Percentiles rank a stretch among this genome's conserved stretches.
phyloP scores from a whole-genome alignment of 2,797 vertebrate species.

The Chrosomus eos region DNA sequence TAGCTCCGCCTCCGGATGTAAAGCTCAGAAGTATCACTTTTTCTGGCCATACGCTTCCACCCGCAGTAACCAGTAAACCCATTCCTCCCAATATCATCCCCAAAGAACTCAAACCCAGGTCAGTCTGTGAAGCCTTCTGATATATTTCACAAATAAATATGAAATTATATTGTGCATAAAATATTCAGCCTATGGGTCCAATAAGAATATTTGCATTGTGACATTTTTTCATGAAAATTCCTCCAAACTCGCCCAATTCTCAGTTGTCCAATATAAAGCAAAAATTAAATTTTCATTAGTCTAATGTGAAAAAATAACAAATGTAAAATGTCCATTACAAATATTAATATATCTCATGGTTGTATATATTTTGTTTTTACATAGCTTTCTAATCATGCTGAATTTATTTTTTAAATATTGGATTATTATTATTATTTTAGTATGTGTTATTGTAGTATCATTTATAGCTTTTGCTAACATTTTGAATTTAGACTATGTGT shows the following conservation, averaged over 20 bases:
- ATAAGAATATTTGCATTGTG: background rate
- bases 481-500: background rate
- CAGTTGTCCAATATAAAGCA: background rate
- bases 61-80: conserved; percentile 59
- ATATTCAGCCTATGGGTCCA: background rate
- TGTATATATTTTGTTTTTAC: background rate
- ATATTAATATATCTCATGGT: background rate
- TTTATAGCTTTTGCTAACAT: background rate
- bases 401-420: background rate
- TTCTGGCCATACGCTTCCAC: conserved; percentile 60
- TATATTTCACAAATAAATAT: background rate
- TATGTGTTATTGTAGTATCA: too few species aligned
- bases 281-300: background rate
- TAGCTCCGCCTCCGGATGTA: conserved; percentile 55
- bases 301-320: background rate
- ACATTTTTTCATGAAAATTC: background rate
- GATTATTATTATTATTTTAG: too few species aligned
- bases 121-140: conserved; percentile 3
- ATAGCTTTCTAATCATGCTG: background rate
- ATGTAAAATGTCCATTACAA: background rate
- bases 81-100: conserved; percentile 50
- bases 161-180: background rate
- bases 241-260: background rate
- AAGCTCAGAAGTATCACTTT: conserved; percentile 57
- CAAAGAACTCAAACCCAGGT: conserved; percentile 72